Evolutionary conservation across 2,797 vertebrate genomes (phyloP), one percentile per base, ranked within the genome.

Genomic region (Labroides dimidiatus): DNA sequence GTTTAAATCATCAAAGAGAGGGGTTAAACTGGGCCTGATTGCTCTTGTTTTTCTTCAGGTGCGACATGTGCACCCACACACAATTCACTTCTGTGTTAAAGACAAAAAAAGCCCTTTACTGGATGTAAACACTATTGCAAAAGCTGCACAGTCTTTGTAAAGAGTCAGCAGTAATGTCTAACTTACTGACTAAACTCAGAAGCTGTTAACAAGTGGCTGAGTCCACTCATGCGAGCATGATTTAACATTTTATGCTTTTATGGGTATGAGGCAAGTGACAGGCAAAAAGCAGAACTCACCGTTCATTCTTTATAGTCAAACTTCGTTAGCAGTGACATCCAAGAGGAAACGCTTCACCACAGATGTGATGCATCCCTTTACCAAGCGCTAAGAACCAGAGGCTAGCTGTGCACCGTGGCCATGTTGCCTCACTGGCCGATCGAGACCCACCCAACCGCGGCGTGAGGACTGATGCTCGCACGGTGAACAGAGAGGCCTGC

Each of bases 271-370:
- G 7, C 9, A 45, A 33, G 52, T 45, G 36, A 19, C 39, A 72
- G 43, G 4, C n/a, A 54, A 54, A 47, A 16, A 6, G 59, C 17
- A 10, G 0, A 67, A 87, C 93, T 93, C 84, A 95, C 94, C 94
- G 93, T 93, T 95, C 94, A 95, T 95, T 60, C 69, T 94, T n/a
- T 86, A 82, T 84, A 62, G 76, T 51, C 72, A 54, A n/a, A 33
- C 84, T 72, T 61, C 76, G 61, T 45, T 8, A 58, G 36, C 60
- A 53, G 61, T 61, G 64, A 62, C 81, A 63, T 76, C 54, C 71
- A 61, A 72, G 80, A 69, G 62, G 7, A 63, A 33, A 21, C 58
- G 16, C 12, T 37, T 57, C 61, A 4, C 24, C 70, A 1, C 36
- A 56, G 36, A 14, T 10, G 6, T 7, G 20, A n/a, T 45, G 69